phyloP scores from a whole-genome alignment of 2,888 invertebrate genomes.

The Dilophus febrilis region DNA sequence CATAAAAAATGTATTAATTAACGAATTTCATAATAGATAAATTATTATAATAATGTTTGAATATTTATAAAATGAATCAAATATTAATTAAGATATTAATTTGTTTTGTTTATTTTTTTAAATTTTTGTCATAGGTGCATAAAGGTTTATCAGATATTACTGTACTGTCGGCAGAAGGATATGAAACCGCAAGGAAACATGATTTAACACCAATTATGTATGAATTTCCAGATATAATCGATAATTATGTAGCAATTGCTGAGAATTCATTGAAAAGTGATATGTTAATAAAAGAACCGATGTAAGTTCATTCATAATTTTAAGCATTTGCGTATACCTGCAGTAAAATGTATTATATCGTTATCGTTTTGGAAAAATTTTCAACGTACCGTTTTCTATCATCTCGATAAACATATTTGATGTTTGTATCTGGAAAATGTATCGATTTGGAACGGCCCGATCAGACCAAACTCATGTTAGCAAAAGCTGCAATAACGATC shows the following conservation, averaged over 20 bases:
- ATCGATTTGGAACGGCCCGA: no score
- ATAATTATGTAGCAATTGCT: constrained; percentile 23
- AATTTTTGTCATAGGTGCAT: constrained; percentile 9
- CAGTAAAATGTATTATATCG: no score
- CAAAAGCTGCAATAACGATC: no score
- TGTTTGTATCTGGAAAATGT: no score
- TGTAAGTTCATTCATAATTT: constrained; percentile 21
- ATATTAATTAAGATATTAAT: not conserved
- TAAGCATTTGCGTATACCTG: no score
- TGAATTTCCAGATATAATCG: constrained; percentile 18
- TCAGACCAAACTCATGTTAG: no score
- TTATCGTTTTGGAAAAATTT: no score
- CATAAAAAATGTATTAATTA: no score
- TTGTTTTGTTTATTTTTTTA: not conserved
- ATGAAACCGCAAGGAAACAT: constrained; percentile 16
- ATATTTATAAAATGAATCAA: not conserved
- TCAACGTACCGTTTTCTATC: no score
- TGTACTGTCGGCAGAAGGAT: constrained; percentile 13
- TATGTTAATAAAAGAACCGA: constrained; percentile 17
- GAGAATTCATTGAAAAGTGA: constrained; percentile 19
- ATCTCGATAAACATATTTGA: no score
- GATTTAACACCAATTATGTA: constrained; percentile 23
- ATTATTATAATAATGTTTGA: not conserved
- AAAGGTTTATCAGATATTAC: constrained; percentile 21
- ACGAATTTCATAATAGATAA: no score